These are phyloP conservation scores for Crossaster papposus DNA, from an alignment of 53 echinoderm and acorn worm genomes.

Conservation along the genomic window DNA sequence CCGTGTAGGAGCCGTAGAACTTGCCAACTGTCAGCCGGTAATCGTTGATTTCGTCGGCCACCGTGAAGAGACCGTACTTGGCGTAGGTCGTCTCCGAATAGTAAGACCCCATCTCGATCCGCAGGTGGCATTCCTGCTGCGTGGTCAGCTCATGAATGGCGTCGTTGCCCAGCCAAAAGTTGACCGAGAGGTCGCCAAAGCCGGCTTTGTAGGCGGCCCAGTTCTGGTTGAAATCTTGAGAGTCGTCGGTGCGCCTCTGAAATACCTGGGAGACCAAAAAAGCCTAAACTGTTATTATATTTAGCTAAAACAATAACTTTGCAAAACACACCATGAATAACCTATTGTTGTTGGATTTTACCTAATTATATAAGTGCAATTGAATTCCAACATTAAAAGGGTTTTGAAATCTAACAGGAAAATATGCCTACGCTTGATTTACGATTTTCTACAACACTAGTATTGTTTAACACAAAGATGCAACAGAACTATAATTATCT, in stretches of 20 bases:
- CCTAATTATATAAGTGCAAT: too few relatives aligned
- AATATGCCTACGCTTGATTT: too few relatives aligned
- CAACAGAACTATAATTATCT: too few relatives aligned
- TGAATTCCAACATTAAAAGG: background rate
- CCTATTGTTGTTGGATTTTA: background rate
- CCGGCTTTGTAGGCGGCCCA: constrained; percentile 82
- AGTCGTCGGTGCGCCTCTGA: constrained; percentile 69
- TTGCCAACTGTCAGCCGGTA: constrained; percentile 67
- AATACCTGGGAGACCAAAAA: constrained; percentile 63
- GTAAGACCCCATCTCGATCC: constrained; percentile 78
- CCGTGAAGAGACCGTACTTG: constrained; percentile 61
- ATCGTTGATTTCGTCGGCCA: constrained; percentile 60
- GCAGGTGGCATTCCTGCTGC: constrained; percentile 68
- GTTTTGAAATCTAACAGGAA: background rate
- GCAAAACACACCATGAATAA: too few relatives aligned
- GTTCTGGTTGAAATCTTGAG: constrained; percentile 69
- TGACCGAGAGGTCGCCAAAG: constrained; percentile 68
- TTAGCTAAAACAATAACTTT: too few relatives aligned
- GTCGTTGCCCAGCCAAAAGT: constrained; percentile 90
- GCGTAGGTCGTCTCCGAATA: constrained; percentile 53
- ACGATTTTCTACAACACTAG: too few relatives aligned
- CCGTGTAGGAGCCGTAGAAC: constrained; percentile 65
- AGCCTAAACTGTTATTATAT: background rate
- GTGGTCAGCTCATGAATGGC: constrained; percentile 72
- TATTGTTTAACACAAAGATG: too few relatives aligned